Evolutionary conservation across 2,888 invertebrate species (phyloP), one percentile per base, ranked within the genome.

Genomic region (Chymomyza fuscimana): DNA sequence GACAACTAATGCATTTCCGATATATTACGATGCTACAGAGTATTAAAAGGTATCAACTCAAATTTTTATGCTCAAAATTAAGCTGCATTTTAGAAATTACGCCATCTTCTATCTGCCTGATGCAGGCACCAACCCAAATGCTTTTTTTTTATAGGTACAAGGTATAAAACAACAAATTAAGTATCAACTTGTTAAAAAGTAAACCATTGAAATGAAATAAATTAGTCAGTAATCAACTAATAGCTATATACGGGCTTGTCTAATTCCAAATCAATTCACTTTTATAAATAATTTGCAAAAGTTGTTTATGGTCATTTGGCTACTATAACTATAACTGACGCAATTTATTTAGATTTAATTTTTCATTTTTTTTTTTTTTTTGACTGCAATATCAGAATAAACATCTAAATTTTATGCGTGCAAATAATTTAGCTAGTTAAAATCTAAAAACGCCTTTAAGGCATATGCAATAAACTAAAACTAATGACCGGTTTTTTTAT

Each of bases 341-440:
- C 71, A 76, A 76, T 78, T 79, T 78, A 81, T 79, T 80, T 67
- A 69, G 72, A 80, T 75, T 79, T 79, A 67, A 54, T 77, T 62
- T 63, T 29, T 16, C 1, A 7, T 0, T 46, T 10, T 12, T 12
- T 5, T 12, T 6, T 46, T 12, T 46, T 46, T 12, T 32, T 5
- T 9, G 32, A 32, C 5, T 12, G 40, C 40, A 46, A 46, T 46
- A 46, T 46, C 40, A 46, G 40, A 46, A 46, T 7, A 10, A 54
- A 54, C 16, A 54, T 40, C 69, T 61, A 25, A 65, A 68, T 66
- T 79, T 77, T 74, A 65, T 81, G 79, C 79, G 79, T 78, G 73
- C 78, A 79, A 82, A 74, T 81, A 82, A 78, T 70, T 76, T 72
- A 50, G 63, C 72, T 67, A 82, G 79, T 79, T 81, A 72, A 73